Evolutionary conservation across 2,888 invertebrate genomes (phyloP).

Genomic region (Eupithecia insigniata): DNA sequence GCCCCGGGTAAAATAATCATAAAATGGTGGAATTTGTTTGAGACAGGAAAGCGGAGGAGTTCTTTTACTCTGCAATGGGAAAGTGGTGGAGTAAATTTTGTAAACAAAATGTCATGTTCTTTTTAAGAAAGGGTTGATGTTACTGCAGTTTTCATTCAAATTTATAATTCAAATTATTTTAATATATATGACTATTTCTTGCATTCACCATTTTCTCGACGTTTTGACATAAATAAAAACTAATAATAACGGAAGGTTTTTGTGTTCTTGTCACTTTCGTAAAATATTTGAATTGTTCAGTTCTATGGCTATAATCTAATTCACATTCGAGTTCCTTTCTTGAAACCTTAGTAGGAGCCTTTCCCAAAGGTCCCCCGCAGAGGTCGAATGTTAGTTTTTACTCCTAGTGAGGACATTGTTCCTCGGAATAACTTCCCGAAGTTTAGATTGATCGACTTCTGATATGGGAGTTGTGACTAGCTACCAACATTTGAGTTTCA

Average conservation of each 20-base stretch:
- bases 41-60: no score
- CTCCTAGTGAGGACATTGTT: constrained; percentile 1
- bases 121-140: no score
- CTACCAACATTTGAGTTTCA: neutral
- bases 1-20: no score
- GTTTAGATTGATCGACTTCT: constrained; percentile 3
- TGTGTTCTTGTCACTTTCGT: neutral
- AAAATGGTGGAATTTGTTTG: no score
- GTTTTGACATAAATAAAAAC: neutral
- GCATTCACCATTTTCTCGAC: no score
- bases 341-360: neutral
- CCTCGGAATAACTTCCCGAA: constrained; percentile 2
- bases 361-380: neutral
- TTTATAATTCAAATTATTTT: no score
- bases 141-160: no score
- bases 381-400: constrained; percentile 10
- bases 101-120: no score
- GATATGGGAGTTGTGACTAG: neutral
- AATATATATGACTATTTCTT: no score
- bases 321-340: neutral
- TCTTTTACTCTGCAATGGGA: no score
- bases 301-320: neutral
- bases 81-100: no score
- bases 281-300: neutral
- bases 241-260: neutral